A percentile compares a stretch with the other conserved stretches of the same genome.
Evolutionary conservation across 2,113 vertebrate genomes (phyloP).

Genomic region (Syngnathoides biaculeatus): DNA sequence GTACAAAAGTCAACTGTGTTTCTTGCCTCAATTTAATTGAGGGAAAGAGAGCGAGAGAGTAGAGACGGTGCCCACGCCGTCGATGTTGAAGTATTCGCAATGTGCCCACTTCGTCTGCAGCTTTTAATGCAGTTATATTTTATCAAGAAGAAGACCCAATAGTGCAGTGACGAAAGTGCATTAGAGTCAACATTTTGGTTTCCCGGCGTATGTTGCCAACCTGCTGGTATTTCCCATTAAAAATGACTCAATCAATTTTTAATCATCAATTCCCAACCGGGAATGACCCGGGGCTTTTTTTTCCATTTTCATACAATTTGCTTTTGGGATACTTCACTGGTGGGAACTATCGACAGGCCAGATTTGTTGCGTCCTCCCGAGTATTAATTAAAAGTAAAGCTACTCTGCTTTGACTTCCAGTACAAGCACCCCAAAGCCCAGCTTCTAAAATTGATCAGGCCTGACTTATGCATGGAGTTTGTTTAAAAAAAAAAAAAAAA

Average conservation of each 20-base stretch:
- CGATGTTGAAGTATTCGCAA: neutral
- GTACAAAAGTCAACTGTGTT: slow-evolving; percentile 5
- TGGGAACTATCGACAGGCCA: slow-evolving; percentile 6
- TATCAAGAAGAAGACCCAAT: slow-evolving; percentile 1
- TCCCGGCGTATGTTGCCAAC: neutral
- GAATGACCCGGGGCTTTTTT: neutral
- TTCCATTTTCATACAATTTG: neutral
- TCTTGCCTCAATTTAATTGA: slow-evolving; percentile 21
- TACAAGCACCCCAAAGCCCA: neutral
- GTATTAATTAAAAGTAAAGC: slow-evolving; percentile 14
- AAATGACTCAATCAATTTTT: slow-evolving; percentile 7
- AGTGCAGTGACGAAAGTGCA: neutral
- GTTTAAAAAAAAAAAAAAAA: too few species aligned
- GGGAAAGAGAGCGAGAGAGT: neutral
- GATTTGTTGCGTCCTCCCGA: slow-evolving; percentile 13
- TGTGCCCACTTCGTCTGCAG: neutral
- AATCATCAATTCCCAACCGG: neutral
- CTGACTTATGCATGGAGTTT: slow-evolving; percentile 4
- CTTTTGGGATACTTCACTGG: neutral
- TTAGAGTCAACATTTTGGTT: neutral
- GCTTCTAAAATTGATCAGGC: neutral
- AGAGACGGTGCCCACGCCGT: slow-evolving; percentile 1
- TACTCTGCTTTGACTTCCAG: neutral
- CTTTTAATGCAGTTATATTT: neutral
- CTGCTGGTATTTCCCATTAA: neutral